Evolutionary conservation across 2,888 invertebrate genomes (phyloP), one percentile per base, ranked within the genome.

Genomic region (Chouioia cunea): DNA sequence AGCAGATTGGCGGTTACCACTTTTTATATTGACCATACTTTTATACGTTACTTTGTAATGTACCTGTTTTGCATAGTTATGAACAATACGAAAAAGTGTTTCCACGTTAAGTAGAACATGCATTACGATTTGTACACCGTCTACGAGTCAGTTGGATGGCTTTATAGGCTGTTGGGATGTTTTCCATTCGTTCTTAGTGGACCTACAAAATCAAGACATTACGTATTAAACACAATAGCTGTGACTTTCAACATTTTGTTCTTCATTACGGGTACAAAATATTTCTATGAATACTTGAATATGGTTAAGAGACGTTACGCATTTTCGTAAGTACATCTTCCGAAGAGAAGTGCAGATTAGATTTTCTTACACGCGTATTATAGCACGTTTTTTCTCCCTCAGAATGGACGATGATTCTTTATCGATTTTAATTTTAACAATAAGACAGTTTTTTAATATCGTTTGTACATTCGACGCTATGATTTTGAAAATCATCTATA

Each of bases 221-320:
- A 66, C 23, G 46, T n/a, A 14, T 43, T 57, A 0, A 66, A 46
- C 36, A 66, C 65, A 52, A n/a, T 47, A 16, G 20, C 46, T 4
- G 46, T 71, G 10, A 63, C 52, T 3, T 71, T 48, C n/a, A 57
- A 44, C 15, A 46, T 62, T 36, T 36, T 71, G 52, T 63, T 71
- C 14, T 36, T 52, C 8, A 12, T 50, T 20, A 23, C 66, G 6
- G 27, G 53, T 18, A 16, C 20, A 12, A 58, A 58, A 44, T 63
- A 36, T 4, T 57, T 63, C 36, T 58, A 16, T 8, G 58, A 66
- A 3, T 58, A 52, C 18, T 20, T 50, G 18, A 16, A 44, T 6
- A 14, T 23, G 2, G 46, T 47, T 14, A 2, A 43, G 1, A 44
- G 44, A 43, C 16, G 16, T 4, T 56, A 8, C 22, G 18, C 1